A percentile compares a stretch with the other conserved stretches of the same genome.
Evolutionary conservation across 2,797 vertebrate species (phyloP).

Genomic region (Mus caroli): DNA sequence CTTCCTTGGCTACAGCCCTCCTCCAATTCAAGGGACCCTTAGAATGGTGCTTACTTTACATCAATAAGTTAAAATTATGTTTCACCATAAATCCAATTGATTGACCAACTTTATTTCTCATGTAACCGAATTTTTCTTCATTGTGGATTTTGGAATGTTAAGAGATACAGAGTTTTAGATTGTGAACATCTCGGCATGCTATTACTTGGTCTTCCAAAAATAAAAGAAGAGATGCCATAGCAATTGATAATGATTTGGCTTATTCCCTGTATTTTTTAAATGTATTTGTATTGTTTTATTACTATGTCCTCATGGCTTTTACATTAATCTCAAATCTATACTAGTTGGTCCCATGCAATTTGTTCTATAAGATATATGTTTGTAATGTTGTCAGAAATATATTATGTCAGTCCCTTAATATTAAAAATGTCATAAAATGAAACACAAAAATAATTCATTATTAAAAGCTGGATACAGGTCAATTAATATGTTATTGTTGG

Average conservation of each 20-base stretch:
- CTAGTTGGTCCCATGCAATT: neutral
- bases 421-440: neutral
- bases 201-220: neutral
- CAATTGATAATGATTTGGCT: neutral
- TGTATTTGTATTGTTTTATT: neutral
- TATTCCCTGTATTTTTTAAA: neutral
- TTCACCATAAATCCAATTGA: neutral
- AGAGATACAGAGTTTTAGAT: neutral
- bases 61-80: neutral
- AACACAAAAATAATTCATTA: neutral
- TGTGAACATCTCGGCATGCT: neutral
- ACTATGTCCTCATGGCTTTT: neutral
- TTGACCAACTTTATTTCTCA: neutral
- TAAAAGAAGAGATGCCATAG: neutral
- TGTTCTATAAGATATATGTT: neutral
- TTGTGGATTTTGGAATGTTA: no score
- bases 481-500: neutral
- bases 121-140: neutral
- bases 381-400: neutral
- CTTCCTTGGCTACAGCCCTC: neutral
- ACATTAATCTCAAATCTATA: neutral
- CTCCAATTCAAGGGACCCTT: neutral
- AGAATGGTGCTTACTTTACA: neutral
- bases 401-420: neutral
- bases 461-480: neutral